Percentiles rank a stretch among this genome's conserved stretches.
phyloP scores from a whole-genome alignment of 1,140 invertebrate genomes.

The Trichonephila clavipes region DNA sequence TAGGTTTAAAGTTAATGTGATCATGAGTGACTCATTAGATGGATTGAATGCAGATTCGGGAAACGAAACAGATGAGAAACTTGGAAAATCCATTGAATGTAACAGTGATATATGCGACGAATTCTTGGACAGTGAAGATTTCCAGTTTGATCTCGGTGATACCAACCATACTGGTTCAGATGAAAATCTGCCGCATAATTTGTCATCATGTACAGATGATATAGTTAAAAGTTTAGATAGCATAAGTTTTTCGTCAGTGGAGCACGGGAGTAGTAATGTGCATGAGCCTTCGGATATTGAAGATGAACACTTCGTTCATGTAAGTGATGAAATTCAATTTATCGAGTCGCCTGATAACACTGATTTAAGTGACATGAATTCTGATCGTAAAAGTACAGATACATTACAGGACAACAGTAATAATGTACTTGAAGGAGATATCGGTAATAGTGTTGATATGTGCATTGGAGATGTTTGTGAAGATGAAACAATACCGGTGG shows the following conservation, averaged over 20 bases:
- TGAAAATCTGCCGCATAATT: not conserved
- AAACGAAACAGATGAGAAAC: slow-evolving; percentile 3
- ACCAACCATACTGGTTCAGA: not conserved
- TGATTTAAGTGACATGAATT: not conserved
- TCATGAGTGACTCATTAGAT: not conserved
- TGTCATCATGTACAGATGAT: not conserved
- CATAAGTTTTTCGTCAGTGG: not conserved
- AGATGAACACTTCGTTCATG: not conserved
- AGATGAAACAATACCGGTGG: not conserved
- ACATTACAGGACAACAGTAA: not conserved
- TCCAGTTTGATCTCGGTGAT: not conserved
- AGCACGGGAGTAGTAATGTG: not conserved
- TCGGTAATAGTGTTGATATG: not conserved
- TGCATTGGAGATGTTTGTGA: not conserved
- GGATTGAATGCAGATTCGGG: slow-evolving; percentile 8
- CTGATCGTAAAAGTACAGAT: not conserved
- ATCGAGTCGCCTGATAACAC: not conserved
- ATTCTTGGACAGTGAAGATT: slow-evolving; percentile 6
- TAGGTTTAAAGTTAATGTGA: not conserved
- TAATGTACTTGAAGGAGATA: not conserved
- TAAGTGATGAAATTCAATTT: not conserved
- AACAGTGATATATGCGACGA: slow-evolving; percentile 5
- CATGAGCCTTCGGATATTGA: not conserved
- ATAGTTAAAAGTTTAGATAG: slow-evolving; percentile 6
- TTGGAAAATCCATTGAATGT: not conserved